Evolutionary conservation across 1,140 invertebrate species (phyloP).

Genomic region (Zaprionus gabonicus): DNA sequence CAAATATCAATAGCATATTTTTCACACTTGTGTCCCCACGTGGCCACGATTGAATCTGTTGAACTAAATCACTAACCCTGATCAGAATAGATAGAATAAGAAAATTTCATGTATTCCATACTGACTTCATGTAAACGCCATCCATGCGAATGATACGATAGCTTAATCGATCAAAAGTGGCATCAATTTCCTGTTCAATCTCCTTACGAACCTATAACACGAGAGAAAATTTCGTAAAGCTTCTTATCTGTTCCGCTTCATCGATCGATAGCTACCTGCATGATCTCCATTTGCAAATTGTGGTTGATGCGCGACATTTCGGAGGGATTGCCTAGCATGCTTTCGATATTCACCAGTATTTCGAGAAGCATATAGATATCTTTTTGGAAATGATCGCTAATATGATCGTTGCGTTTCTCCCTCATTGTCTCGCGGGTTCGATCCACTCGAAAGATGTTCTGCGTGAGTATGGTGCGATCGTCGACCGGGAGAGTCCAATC

Average conservation of each 20-base stretch:
- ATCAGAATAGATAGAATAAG: neutral
- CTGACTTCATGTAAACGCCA: slow-evolving; percentile 69
- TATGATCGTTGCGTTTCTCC: slow-evolving; percentile 20
- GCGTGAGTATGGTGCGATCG: slow-evolving; percentile 59
- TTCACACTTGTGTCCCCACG: slow-evolving; percentile 47
- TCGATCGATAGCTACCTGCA: slow-evolving; percentile 36
- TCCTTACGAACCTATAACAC: slow-evolving; percentile 40
- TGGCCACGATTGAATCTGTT: slow-evolving; percentile 41
- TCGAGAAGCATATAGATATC: slow-evolving; percentile 51
- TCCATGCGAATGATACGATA: slow-evolving; percentile 70
- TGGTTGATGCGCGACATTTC: slow-evolving; percentile 44
- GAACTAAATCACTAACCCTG: slow-evolving; percentile 34
- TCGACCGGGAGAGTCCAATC: slow-evolving; percentile 69
- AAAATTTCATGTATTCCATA: neutral
- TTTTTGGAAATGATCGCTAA: slow-evolving; percentile 42
- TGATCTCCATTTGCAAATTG: slow-evolving; percentile 32
- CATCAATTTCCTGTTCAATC: slow-evolving; percentile 47
- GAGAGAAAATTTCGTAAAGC: neutral
- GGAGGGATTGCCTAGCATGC: slow-evolving; percentile 54
- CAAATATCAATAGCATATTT: slow-evolving; percentile 67
- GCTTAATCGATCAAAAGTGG: slow-evolving; percentile 59
- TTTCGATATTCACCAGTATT: slow-evolving; percentile 49
- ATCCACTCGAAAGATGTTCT: slow-evolving; percentile 58
- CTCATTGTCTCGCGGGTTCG: slow-evolving; percentile 21
- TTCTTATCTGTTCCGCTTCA: neutral